phyloP scores from a whole-genome alignment of 2,888 invertebrate genomes.

The Sinotaia quadrata region DNA sequence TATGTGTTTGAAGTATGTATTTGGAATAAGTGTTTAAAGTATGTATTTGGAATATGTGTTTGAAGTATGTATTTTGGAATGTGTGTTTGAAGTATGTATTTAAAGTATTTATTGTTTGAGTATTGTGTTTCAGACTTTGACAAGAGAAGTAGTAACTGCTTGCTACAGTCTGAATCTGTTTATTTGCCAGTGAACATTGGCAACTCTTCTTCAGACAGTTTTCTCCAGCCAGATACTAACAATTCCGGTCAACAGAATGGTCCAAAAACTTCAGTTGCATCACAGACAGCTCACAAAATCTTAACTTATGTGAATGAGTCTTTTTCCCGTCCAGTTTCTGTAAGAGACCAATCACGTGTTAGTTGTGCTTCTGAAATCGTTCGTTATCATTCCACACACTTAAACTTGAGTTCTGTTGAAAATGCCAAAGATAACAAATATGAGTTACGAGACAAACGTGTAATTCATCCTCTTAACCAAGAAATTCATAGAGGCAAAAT shows the following conservation, averaged over 20 bases:
- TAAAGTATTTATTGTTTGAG: neutral
- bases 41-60: too few relatives aligned
- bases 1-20: too few relatives aligned
- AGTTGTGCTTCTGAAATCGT: too few relatives aligned
- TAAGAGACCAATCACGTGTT: too few relatives aligned
- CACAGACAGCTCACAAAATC: neutral
- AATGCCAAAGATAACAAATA: slow-evolving; percentile 51
- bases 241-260: neutral
- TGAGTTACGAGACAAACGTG: slow-evolving; percentile 57
- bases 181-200: slow-evolving; percentile 57
- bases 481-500: slow-evolving; percentile 46
- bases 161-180: slow-evolving; percentile 67
- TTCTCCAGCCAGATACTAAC: slow-evolving; percentile 21
- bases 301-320: too few relatives aligned
- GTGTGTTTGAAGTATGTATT: too few relatives aligned
- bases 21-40: too few relatives aligned
- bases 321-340: too few relatives aligned
- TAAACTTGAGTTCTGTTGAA: too few relatives aligned
- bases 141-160: slow-evolving; percentile 53
- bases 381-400: too few relatives aligned
- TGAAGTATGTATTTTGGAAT: too few relatives aligned
- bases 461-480: slow-evolving; percentile 59
- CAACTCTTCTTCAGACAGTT: slow-evolving; percentile 28
- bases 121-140: slow-evolving; percentile 52
- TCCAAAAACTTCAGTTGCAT: neutral